Evolutionary conservation across 1,140 invertebrate species (phyloP), one percentile per base, ranked within the genome.

Genomic region (Lordiphosa stackelbergi): DNA sequence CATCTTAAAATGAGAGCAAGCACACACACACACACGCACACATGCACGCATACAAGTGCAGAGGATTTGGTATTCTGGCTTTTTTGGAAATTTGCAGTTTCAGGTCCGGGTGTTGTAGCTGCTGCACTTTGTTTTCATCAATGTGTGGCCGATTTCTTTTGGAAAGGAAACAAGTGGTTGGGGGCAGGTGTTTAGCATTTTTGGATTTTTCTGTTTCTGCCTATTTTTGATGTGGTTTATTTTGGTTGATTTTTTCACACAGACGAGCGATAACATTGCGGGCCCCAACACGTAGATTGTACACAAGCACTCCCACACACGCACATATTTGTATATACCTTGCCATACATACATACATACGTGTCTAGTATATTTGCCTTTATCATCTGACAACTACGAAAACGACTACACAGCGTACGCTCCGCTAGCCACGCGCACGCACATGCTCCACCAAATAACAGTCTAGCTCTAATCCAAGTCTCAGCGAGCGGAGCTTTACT

Each of bases 111-210:
- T 28, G 16, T 16, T 1, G 19, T 19, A 19, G 24, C 19, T 34
- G 61, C 45, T 37, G 13, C 36, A 19, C 19, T 28, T 56, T 12
- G 22, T 9, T 42, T 34, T 24, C 46, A 22, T 22, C 10, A 47
- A 28, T 48, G 34, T 31, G 31, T 22, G 9, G 22, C 40, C 35
- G 34, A 34, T 41, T 47, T 28, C 10, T 38, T 38, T n/a, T 38
- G 11, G 16, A 52, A 40, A 31, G 22, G 28, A 51, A 63, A 72
- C 73, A 77, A 77, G 63, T 77, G 69, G 69, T 74, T 74, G 63
- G 34, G 10, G 40, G 8, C n/a, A 42, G 28, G 38, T n/a, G 24
- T 28, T 28, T 28, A 28, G 24, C 24, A 28, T 28, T 6, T 24
- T 28, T 28, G 24, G 6, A 5, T 13, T 40, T 40, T 40, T 0